Evolutionary conservation across 2,113 vertebrate species (phyloP), one percentile per base, ranked within the genome.

Genomic region (Pampusana beccarii): DNA sequence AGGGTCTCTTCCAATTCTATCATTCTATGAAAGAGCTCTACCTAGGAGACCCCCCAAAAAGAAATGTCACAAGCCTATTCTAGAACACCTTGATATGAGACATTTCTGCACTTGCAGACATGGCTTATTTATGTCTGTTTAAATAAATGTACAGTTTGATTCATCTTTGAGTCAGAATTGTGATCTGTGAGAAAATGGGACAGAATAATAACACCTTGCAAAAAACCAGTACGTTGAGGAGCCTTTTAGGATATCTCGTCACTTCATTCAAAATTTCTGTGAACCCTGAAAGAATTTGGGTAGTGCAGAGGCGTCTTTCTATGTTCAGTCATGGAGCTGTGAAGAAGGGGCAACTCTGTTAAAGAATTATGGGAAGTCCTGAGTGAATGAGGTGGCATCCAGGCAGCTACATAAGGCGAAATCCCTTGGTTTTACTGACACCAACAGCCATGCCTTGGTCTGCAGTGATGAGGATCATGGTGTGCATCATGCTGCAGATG

Each of bases 401-500:
- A 38, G 24, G 21, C 33, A 70, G 50, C 56, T 67, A 33, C 15
- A 7, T 23, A 10, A 62, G 46, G 40, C 54, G 72, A 36, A 77
- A 3, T 7, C 24, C 23, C 16, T 70, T 5, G 3, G 60, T 83
- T 80, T 44, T 51, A 38, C 51, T 0, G 0, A 24, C 29, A 36
- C 31, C 13, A 16, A 5, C 62, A 90, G 21, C 17, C 46, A 2
- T 28, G 28, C n/a, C 23, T 24, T 69, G 57, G 16, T 93, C 58
- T 80, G 4, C 5, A 9, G 44, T 25, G 23, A 14, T 12, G 51
- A 67, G 50, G 17, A 29, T 85, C 65, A 28, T 46, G 40, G 62
- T 16, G 28, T 58, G 24, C 36, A 44, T 66, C 51, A 6, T 13
- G 5, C 34, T 81, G 31, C 40, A 50, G 36, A 10, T 15, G 10